Conservation (phyloP, 2,797 vertebrate species). For the Macrochelys suwanniensis region DNA sequence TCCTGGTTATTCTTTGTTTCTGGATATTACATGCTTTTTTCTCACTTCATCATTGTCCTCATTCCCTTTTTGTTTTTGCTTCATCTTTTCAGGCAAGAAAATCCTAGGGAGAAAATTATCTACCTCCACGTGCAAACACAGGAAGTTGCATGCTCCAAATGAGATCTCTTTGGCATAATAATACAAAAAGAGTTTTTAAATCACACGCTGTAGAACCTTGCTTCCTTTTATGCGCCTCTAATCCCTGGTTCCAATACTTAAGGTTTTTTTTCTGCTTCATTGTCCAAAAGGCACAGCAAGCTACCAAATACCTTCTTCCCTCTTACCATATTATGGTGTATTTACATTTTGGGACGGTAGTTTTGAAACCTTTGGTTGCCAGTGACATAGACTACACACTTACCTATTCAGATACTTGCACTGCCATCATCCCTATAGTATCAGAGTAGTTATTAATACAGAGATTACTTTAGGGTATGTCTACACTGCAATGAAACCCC, state of each 20-base stretch:
- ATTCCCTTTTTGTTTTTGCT: background rate
- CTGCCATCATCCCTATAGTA: background rate
- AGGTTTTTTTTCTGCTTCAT: background rate
- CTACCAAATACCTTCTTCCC: background rate
- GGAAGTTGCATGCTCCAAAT: background rate
- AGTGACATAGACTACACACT: rapidly evolving
- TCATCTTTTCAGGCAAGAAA: constrained; percentile 50
- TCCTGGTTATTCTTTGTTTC: background rate
- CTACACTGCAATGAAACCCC: background rate
- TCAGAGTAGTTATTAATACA: background rate
- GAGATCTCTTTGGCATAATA: background rate
- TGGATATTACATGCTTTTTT: background rate
- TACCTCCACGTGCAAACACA: constrained; percentile 42
- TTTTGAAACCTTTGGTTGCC: background rate
- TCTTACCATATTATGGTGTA: background rate
- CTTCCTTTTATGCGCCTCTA: background rate
- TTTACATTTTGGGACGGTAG: background rate
- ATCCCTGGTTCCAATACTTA: background rate
- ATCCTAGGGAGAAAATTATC: constrained; percentile 45
- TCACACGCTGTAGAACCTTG: background rate
- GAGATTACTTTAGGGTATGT: background rate
- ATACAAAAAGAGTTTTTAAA: background rate
- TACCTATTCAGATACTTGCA: background rate
- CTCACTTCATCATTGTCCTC: background rate
- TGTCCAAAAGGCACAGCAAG: background rate